Evolutionary conservation across 35 echinoderm and acorn worm genomes (phyloP).

Genomic region (Ophiothrix spiculata): DNA sequence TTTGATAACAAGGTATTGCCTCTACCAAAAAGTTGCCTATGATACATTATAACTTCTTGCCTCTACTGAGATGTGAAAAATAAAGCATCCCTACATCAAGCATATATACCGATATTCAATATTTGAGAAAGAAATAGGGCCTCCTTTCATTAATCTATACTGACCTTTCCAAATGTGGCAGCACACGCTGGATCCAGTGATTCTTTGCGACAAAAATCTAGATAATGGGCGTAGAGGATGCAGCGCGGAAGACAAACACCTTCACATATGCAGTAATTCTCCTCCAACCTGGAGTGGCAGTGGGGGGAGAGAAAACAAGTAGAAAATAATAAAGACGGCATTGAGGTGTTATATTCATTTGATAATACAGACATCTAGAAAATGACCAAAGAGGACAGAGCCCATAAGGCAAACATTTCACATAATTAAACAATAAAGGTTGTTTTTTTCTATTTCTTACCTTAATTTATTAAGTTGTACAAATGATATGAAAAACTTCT

Average conservation of each 20-base stretch:
- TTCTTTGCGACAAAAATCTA: conserved; percentile 98
- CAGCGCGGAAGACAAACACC: conserved; percentile 88
- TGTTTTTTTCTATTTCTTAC: too few species aligned
- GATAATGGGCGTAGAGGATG: conserved; percentile 93
- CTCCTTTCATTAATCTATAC: neutral
- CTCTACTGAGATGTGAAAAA: neutral
- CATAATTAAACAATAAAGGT: too few species aligned
- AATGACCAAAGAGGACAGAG: neutral
- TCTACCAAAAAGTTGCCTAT: neutral
- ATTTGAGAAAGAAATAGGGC: neutral
- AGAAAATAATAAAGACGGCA: neutral
- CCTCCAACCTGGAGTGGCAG: conserved; percentile 71
- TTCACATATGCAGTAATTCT: conserved; percentile 99
- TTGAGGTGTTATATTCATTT: neutral
- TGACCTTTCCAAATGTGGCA: conserved; percentile 97
- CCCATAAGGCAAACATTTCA: too few species aligned
- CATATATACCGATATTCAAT: neutral
- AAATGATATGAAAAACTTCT: too few species aligned
- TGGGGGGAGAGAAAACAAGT: neutral
- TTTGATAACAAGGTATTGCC: neutral
- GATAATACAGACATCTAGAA: neutral
- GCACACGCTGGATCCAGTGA: conserved; percentile 88
- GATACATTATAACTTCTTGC: neutral
- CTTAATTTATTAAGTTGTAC: too few species aligned
- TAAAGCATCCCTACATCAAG: neutral